phyloP scores from a whole-genome alignment of 2,797 vertebrate species.

The Galagoides demidoff region DNA sequence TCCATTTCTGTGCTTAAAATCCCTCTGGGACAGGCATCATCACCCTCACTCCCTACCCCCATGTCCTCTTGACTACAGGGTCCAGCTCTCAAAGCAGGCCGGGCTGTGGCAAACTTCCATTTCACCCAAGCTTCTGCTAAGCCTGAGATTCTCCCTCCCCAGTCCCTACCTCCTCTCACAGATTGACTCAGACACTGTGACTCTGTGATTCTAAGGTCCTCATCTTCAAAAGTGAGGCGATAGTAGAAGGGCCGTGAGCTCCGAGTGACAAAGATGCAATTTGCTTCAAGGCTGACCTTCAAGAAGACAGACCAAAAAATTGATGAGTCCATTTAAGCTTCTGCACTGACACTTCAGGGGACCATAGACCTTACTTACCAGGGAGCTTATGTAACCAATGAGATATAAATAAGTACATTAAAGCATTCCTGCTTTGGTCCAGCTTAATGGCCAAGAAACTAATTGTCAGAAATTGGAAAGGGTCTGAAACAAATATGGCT shows the following conservation, averaged over 20 bases:
- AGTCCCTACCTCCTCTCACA: not conserved
- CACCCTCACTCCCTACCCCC: accelerated
- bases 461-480: slow-evolving; percentile 69
- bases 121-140: not conserved
- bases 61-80: not conserved
- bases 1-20: not conserved
- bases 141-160: not conserved
- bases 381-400: slow-evolving; percentile 52
- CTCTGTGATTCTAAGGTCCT: not conserved
- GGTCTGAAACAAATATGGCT: slow-evolving; percentile 47
- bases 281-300: slow-evolving; percentile 61
- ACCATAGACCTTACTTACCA: slow-evolving; percentile 33
- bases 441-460: slow-evolving; percentile 68
- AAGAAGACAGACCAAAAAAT: slow-evolving; percentile 46
- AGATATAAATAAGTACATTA: slow-evolving; percentile 74
- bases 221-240: not conserved
- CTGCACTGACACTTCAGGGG: not conserved
- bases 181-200: not conserved
- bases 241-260: not conserved
- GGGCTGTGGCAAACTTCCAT: not conserved
- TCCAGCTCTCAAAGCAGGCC: not conserved
- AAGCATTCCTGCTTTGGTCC: slow-evolving; percentile 46
- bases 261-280: not conserved
- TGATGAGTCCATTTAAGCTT: slow-evolving; percentile 53
- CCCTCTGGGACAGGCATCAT: not conserved